Evolutionary conservation across 2,888 invertebrate species (phyloP).

Genomic region (Malacosoma neustria): DNA sequence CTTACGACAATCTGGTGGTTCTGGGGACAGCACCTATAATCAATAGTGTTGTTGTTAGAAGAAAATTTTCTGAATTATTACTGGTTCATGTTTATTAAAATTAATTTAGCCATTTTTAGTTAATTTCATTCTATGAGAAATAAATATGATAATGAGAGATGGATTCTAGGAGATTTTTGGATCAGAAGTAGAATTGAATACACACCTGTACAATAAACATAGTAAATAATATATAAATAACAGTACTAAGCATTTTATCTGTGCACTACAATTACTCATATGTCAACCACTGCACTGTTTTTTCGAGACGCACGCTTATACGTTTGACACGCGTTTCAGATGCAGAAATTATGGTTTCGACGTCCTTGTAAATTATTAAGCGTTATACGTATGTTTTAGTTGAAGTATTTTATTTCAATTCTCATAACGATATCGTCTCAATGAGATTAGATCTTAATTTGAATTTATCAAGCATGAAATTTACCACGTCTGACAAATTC

Average conservation of each 20-base stretch:
- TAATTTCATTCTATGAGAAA: no score
- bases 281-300: slow-evolving; percentile 30
- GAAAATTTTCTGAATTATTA: slow-evolving; percentile 8
- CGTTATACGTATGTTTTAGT: no score
- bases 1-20: slow-evolving; percentile 37
- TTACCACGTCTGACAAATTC: background rate
- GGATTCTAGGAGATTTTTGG: no score
- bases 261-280: slow-evolving; percentile 27
- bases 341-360: slow-evolving; percentile 58
- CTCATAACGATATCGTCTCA: no score
- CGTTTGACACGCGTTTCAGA: slow-evolving; percentile 32
- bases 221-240: slow-evolving; percentile 10
- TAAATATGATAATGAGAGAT: no score
- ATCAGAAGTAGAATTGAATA: no score
- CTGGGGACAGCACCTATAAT: slow-evolving; percentile 35
- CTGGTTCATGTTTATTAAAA: no score
- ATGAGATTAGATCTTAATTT: no score
- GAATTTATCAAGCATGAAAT: no score
- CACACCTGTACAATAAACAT: slow-evolving; percentile 31
- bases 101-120: no score
- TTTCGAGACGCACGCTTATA: slow-evolving; percentile 29
- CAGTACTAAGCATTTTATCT: slow-evolving; percentile 6
- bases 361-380: slow-evolving; percentile 46
- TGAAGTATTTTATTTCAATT: no score
- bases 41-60: no score